Base-by-base conservation (phyloP, 2,888 invertebrate species). In the Calephelis perditalis region DNA sequence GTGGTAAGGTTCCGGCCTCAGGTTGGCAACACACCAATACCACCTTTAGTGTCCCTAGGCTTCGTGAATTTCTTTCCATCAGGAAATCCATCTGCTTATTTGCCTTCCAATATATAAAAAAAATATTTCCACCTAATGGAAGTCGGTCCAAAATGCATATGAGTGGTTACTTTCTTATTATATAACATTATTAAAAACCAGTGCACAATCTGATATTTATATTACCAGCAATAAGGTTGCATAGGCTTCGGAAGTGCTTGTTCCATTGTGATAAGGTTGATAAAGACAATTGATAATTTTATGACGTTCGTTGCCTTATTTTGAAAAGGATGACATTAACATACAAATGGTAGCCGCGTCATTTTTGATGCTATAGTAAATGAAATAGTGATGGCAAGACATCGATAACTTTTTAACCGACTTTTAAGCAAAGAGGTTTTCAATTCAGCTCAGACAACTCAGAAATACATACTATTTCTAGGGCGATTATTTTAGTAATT, bases 291-390 rank as follows among this genome's bases (percentile, higher is more conserved):
- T 54, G 62, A 63, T 56, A 57, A 46, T 45, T 56, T 60, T 47
- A 67, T 88, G 86, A 86, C 87, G 87, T 81, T 67, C 72, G 68
- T 71, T 67, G 62, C 88, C 86, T 86, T 88, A 84, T 78, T 75
- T 74, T 75, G 79, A 69, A 81, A 86, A 79, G 86, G 86, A 74
- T 67, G 70, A 35, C 73, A 87, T 88, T 89, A 89, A 82, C 88
- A 89, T 87, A 89, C 89, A 89, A 89, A 88, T 76, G 84, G 73
- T 65, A 59, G 60, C 74, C 78, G 76, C 79, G 77, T 80, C 78
- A 81, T 77, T 73, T 73, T 71, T 71, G 69, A 68, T 68, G 71
- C 70, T 68, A 71, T 68, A 68, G 58, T 62, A 44, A 64, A 55
- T 47, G 49, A 44, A 9, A 56, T 70, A 73, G 69, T 69, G 68